Evolutionary conservation across 53 echinoderm and acorn worm species (phyloP), one percentile per base, ranked within the genome.

Genomic region (Paelopatides confundens): DNA sequence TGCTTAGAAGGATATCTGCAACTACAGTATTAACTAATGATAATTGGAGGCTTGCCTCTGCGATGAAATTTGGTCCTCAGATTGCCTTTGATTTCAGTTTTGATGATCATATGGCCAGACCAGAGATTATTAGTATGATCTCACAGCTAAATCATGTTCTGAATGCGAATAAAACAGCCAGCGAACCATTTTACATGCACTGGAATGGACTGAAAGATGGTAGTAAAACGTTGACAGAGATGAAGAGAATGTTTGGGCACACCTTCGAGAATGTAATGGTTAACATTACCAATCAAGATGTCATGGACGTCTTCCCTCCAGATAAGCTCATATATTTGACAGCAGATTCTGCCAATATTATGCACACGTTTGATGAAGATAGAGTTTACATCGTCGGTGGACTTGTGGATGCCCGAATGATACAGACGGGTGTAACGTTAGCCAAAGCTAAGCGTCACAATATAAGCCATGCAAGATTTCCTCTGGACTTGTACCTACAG

Each of bases 321-420:
- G 83, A 96, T 24, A 71, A 99, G n/a, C 43, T 99, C 1, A 77
- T 99, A 30, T 99, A 96, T 66, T 81, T 99, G 62, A 92, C 92
- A 43, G 89, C 99, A 18, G 99, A 99, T 30, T 99, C 99, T 0
- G 86, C 92, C 49, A 99, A 99, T 51, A 85, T 96, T 46, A 31
- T 99, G 76, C 65, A 76, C 82, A 51, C 88, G 3, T 96, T 71
- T 65, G 91, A 99, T 63, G 78, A 76, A 1, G 89, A 89, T 68
- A 94, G 92, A 71, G 91, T 94, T 3, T 94, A 99, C 54, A 82
- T 99, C 23, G 62, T 99, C 6, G 99, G 99, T 21, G 99, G 90
- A 31, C 81, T 99, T 17, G 99, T 99, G 18, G 99, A 99, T 70
- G 69, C 85, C n/a, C 33, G 63, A 24, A 83, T 40, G 1, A 85